phyloP scores from a whole-genome alignment of 2,797 vertebrate species.

The Carapus acus region DNA sequence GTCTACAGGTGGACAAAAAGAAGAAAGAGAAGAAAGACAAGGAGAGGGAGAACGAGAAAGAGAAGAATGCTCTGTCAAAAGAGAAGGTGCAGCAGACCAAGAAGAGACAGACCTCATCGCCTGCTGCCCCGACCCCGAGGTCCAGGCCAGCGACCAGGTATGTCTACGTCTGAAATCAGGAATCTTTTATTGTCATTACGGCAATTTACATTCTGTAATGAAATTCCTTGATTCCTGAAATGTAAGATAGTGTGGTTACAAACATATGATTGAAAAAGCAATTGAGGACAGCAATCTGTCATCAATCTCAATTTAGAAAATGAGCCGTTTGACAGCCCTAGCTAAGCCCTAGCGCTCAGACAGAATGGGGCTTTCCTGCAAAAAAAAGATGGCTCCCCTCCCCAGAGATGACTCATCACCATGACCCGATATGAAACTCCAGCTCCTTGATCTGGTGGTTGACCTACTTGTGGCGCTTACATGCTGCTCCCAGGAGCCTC shows the following conservation, averaged over 20 bases:
- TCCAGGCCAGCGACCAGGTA: constrained; percentile 72
- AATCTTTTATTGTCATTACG: too few relatives aligned
- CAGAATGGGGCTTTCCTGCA: constrained; percentile 26
- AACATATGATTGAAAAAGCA: too few relatives aligned
- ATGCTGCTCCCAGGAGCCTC: constrained; percentile 6
- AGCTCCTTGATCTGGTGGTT: constrained; percentile 11
- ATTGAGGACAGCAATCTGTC: too few relatives aligned
- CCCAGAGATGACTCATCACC: constrained; percentile 16
- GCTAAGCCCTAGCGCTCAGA: constrained; percentile 4
- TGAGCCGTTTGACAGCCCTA: constrained; percentile 10
- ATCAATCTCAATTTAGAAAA: constrained; percentile 26
- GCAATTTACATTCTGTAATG: too few relatives aligned
- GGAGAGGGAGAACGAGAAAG: constrained; percentile 90
- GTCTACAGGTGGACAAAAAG: constrained; percentile 75
- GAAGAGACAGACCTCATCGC: constrained; percentile 71
- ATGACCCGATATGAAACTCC: constrained; percentile 16
- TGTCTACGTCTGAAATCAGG: rapidly evolving
- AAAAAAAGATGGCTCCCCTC: constrained; percentile 1
- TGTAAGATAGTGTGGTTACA: too few relatives aligned
- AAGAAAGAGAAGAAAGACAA: constrained; percentile 98
- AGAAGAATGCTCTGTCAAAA: constrained; percentile 82
- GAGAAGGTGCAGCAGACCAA: constrained; percentile 83
- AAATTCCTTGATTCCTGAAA: too few relatives aligned
- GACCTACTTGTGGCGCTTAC: constrained; percentile 37
- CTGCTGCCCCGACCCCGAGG: constrained; percentile 45